phyloP scores from a whole-genome alignment of 2,888 invertebrate species.

The Orchestes rusci region DNA sequence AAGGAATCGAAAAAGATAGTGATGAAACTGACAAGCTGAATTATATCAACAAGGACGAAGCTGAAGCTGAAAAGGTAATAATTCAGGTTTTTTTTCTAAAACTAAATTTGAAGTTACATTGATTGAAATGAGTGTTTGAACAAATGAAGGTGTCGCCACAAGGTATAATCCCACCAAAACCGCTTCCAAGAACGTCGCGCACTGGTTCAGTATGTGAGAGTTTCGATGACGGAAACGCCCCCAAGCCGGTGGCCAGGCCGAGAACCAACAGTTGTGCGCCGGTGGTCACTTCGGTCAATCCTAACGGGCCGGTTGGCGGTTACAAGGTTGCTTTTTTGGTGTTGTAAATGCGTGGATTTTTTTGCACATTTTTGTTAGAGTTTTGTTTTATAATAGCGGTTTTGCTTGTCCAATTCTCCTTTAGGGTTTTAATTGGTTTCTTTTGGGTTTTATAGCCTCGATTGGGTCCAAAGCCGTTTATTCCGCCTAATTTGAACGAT shows the following conservation, averaged over 20 bases:
- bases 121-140: too few relatives aligned
- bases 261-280: constrained; percentile 55
- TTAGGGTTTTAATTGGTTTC: neutral
- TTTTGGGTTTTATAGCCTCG: constrained; percentile 59
- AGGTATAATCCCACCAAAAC: constrained; percentile 60
- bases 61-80: too few relatives aligned
- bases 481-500: constrained; percentile 64
- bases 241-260: constrained; percentile 62
- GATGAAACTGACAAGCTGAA: too few relatives aligned
- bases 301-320: constrained; percentile 49
- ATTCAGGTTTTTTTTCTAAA: too few relatives aligned
- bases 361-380: constrained; percentile 13
- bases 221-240: constrained; percentile 48
- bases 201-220: constrained; percentile 65
- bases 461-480: constrained; percentile 79
- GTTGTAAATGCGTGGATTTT: constrained; percentile 13
- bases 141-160: too few relatives aligned
- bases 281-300: constrained; percentile 54
- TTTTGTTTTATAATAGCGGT: constrained; percentile 14
- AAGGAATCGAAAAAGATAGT: constrained; percentile 52
- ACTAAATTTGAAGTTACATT: too few relatives aligned
- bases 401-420: neutral
- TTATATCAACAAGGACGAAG: too few relatives aligned
- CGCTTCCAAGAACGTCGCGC: constrained; percentile 69
- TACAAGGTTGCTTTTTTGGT: constrained; percentile 61